Evolutionary conservation across 2,888 invertebrate species (phyloP), one percentile per base, ranked within the genome.

Genomic region (Ligdia adustata): DNA sequence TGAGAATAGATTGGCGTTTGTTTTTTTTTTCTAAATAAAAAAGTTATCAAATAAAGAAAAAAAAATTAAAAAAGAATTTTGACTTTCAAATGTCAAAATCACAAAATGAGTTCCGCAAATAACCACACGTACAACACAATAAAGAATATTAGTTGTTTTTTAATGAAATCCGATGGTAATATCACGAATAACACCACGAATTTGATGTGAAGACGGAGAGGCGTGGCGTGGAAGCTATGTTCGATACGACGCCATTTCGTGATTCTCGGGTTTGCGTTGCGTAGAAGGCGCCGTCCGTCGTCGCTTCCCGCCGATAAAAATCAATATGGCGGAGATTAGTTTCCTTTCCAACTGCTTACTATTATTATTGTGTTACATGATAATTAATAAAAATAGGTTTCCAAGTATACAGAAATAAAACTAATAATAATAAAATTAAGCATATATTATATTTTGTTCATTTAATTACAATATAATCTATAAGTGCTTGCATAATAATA

Each of bases 11-110:
- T 77, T 65, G 75, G 74, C 79, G 74, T 75, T 83, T 85, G 81
- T 82, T 85, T 88, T 86, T 83, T 84, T 84, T 83, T 73, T 64
- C 69, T 71, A 18, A 22, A 6, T 22, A 70, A 82, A 64, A 73
- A 71, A 52, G 2, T 44, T 61, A 54, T 56, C 54, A 52, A 51
- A 55, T 62, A 69, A 75, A 76, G 67, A 68, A 66, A 72, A 76
- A 22, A 75, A 74, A 64, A 61, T 65, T 68, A 74, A 77, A 74
- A 73, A 75, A 18, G 15, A 24, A 24, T 14, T 4, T 26, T 37
- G 37, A 38, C 22, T 16, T 40, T 37, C 24, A 47, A 34, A 46
- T 20, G 42, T 39, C 32, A 52, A 26, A 47, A 9, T 29, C 24
- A 44, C 5, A 18, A 34, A 57, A 39, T 57, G 43, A 35, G 27